Conservation (phyloP, 2,113 vertebrate genomes). For the Tretioscincus oriximinensis region DNA sequence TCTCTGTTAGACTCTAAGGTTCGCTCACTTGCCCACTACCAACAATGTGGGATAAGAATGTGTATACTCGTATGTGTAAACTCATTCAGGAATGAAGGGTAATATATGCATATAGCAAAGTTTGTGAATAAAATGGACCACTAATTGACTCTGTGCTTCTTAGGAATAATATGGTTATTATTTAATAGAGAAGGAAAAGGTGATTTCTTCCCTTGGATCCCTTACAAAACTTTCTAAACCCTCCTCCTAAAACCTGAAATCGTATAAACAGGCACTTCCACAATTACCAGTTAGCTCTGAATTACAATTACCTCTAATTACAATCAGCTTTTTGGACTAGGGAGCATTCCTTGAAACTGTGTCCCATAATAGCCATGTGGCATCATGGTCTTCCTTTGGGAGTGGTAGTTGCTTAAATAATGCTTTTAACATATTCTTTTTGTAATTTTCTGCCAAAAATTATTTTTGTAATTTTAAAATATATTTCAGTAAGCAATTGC, state of each 20-base stretch:
- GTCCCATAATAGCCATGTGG: not conserved
- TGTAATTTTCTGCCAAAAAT: not conserved
- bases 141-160: too few species aligned
- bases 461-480: too few species aligned
- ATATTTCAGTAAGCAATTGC: not conserved
- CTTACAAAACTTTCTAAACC: not conserved
- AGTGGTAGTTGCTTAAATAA: not conserved
- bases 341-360: not conserved
- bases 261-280: not conserved
- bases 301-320: too few species aligned
- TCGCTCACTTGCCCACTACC: too few species aligned
- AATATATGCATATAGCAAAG: too few species aligned
- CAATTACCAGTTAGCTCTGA: not conserved
- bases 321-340: not conserved
- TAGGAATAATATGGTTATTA: not conserved
- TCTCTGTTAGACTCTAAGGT: too few species aligned
- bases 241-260: not conserved
- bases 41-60: too few species aligned
- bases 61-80: too few species aligned
- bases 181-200: not conserved
- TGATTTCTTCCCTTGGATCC: not conserved
- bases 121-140: too few species aligned
- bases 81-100: too few species aligned
- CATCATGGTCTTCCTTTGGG: not conserved
- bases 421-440: not conserved